phyloP scores from a whole-genome alignment of 2,113 vertebrate species.

The Grallaria varia region DNA sequence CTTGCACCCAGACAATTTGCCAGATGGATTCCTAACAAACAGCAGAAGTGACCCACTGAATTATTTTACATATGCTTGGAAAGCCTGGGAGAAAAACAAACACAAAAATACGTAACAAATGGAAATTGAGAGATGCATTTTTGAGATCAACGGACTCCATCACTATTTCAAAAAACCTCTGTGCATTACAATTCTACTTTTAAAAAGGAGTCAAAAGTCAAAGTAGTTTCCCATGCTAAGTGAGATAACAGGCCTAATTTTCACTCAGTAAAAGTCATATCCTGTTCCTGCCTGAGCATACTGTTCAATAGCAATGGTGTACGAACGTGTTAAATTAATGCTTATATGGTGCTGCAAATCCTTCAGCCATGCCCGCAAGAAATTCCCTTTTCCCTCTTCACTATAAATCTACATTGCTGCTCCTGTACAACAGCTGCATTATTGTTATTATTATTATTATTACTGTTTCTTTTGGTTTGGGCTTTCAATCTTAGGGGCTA shows the following conservation, averaged over 20 bases:
- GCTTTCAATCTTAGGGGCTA: background rate
- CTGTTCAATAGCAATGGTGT: background rate
- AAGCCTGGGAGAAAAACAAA: background rate
- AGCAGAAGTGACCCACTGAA: background rate
- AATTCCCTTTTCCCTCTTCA: background rate
- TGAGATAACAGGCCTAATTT: background rate
- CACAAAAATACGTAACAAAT: background rate
- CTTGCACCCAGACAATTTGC: background rate
- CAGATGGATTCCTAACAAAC: constrained; percentile 1
- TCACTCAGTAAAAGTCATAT: background rate
- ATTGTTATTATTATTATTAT: background rate
- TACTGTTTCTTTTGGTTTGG: background rate
- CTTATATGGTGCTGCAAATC: background rate
- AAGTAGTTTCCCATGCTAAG: background rate
- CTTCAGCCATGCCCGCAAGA: background rate
- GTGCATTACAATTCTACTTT: background rate
- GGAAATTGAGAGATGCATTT: background rate
- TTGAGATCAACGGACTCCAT: background rate
- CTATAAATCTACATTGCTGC: background rate
- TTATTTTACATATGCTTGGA: constrained; percentile 9
- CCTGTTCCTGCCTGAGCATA: background rate
- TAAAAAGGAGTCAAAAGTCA: background rate
- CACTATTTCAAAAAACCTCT: background rate
- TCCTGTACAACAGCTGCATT: background rate
- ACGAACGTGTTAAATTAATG: background rate